These are phyloP conservation scores for Parnassius smintheus DNA, from an alignment of 2,888 invertebrate genomes.

Conservation along the genomic window DNA sequence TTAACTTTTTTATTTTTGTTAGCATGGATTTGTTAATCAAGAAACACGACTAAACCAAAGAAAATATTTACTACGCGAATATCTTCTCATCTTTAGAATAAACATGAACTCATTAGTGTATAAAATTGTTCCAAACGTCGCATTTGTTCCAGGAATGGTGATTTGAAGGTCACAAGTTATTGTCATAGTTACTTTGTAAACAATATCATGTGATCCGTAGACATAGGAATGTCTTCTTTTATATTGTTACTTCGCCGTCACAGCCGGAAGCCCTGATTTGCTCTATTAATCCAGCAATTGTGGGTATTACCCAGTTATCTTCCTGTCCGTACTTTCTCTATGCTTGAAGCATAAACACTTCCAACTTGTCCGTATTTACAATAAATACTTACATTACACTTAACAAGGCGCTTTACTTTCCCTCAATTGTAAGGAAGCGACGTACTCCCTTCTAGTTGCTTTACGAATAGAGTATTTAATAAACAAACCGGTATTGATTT, in stretches of 20 bases:
- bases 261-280: constrained; percentile 51
- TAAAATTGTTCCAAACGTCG: constrained; percentile 46
- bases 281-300: constrained; percentile 61
- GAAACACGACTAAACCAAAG: constrained; percentile 3
- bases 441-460: constrained; percentile 1
- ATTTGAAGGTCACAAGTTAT: constrained; percentile 62
- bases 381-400: background rate
- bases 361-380: constrained; percentile 11
- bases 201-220: constrained; percentile 29
- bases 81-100: background rate
- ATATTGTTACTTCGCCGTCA: constrained; percentile 33
- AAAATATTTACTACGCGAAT: too few relatives aligned
- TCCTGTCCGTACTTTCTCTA: constrained; percentile 56
- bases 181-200: constrained; percentile 42
- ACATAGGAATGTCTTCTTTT: constrained; percentile 15
- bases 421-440: constrained; percentile 10
- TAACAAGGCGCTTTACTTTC: constrained; percentile 24
- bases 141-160: constrained; percentile 41
- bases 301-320: constrained; percentile 49
- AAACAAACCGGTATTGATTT: constrained; percentile 19
- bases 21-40: too few relatives aligned
- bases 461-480: background rate
- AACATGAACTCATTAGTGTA: constrained; percentile 7
- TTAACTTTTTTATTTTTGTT: too few relatives aligned
- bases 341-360: constrained; percentile 24